phyloP scores from a whole-genome alignment of 2,888 invertebrate species.

The Leptinotarsa peninsularis region DNA sequence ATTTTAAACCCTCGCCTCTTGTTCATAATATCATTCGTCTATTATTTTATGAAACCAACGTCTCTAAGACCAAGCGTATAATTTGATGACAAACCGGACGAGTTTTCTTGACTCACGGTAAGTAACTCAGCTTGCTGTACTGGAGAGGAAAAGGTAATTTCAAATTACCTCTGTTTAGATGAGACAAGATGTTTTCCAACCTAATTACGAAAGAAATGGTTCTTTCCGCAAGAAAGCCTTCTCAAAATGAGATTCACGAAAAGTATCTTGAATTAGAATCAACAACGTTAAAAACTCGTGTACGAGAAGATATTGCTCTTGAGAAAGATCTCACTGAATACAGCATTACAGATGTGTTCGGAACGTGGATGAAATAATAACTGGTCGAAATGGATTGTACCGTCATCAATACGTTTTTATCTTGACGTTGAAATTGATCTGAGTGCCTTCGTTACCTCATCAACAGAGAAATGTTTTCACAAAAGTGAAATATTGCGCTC shows the following conservation, averaged over 20 bases:
- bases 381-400: neutral
- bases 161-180: slow-evolving; percentile 8
- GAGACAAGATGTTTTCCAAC: neutral
- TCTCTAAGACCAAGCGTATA: neutral
- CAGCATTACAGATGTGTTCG: slow-evolving; percentile 5
- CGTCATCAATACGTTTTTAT: slow-evolving; percentile 3
- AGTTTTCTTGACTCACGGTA: neutral
- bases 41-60: neutral
- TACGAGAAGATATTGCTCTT: neutral
- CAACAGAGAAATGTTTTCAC: neutral
- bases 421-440: slow-evolving; percentile 8
- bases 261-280: slow-evolving; percentile 10
- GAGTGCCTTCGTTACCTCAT: slow-evolving; percentile 12
- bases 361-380: slow-evolving; percentile 12
- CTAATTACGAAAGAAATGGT: neutral
- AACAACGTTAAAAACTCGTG: slow-evolving; percentile 7
- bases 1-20: too few species aligned
- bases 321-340: neutral
- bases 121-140: neutral
- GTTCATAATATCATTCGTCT: too few species aligned
- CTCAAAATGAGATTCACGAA: neutral
- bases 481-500: slow-evolving; percentile 4
- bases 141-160: neutral
- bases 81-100: neutral
- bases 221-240: neutral